Base-by-base conservation (phyloP, 30 jellyfish, hydroid and myxozoan genomes). In the Catostylus mosaicus region DNA sequence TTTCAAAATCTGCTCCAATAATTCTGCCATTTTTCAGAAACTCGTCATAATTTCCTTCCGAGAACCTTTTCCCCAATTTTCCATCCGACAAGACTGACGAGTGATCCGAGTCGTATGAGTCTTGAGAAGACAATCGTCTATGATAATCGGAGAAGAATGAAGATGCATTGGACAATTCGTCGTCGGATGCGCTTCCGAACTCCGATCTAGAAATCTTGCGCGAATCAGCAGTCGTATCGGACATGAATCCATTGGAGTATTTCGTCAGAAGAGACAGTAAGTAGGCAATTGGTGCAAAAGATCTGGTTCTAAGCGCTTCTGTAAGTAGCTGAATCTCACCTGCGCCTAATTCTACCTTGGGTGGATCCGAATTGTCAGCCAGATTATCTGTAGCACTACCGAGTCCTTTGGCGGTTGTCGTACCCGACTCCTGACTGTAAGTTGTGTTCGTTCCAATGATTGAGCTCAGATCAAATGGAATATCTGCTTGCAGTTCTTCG, bases 281-380 rank as follows among this genome's bases (percentile, higher is more conserved):
- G 22, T 68, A 70, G 2, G 56, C 77, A 16, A 82, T 59, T 31
- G 92, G 92, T 22, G 64, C 36, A 29, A 82, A 70, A 16, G 92
- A 82, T 22, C 83, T 74, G 8, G 92, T 82, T 33, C 65, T 82
- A 5, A 82, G 45, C 18, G 92, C 92, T 45, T 82, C 92, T 2
- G 63, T 46, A 31, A 82, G 80, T 57, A 82, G 70, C 20, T 70
- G 61, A 7, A 77, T 46, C 52, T 77, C 78, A 0, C 33, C 59
- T 18, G 80, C 27, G n/a, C 80, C 57, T 18, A 33, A 18, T 32
- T 5, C 64, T 3, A 2, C 64, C 36, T 23, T 31, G 5, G 16
- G 5, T 65, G 26, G 50, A 30, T 29, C 56, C 56, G 5, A 22
- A 31, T 19, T 26, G 10, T 22, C 7, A 6, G 16, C 77, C 7